These are phyloP conservation scores for Drosophila anomelani DNA, from an alignment of 2,888 invertebrate genomes.

Conservation along the genomic window DNA sequence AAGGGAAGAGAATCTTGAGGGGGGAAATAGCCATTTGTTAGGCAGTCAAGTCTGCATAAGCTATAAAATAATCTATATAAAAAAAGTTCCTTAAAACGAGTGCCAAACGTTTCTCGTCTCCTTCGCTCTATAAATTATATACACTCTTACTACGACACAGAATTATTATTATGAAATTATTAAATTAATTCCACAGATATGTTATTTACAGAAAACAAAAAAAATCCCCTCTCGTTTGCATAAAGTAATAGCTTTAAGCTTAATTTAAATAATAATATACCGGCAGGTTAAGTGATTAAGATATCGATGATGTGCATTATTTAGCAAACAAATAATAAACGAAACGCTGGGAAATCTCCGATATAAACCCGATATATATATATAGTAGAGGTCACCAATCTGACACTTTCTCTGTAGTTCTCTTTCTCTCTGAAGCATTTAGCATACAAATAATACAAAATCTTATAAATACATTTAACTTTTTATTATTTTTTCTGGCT, in stretches of 20 bases:
- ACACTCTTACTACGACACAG: not conserved
- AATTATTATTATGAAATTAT: not conserved
- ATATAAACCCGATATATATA: conserved; percentile 1
- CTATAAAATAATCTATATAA: too few species aligned
- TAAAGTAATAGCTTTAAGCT: not conserved
- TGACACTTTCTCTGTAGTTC: conserved; percentile 33
- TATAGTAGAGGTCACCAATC: conserved; percentile 24
- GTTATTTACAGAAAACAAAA: not conserved
- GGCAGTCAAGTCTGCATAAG: too few species aligned
- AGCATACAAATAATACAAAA: conserved; percentile 26
- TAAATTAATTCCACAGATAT: not conserved
- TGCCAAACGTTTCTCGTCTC: not conserved
- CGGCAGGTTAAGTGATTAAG: not conserved
- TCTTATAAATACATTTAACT: conserved; percentile 23
- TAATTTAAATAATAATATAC: conserved; percentile 1
- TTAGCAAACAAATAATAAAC: conserved; percentile 26
- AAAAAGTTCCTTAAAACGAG: not conserved
- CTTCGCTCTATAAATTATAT: not conserved
- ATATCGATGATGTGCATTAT: conserved; percentile 10
- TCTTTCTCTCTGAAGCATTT: conserved; percentile 9
- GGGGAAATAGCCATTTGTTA: not conserved
- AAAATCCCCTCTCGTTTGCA: conserved; percentile 1
- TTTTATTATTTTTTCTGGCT: conserved; percentile 3
- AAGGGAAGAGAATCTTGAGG: not conserved
- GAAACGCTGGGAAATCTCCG: conserved; percentile 16